Evolutionary conservation across 2,797 vertebrate genomes (phyloP).

Genomic region (Rhinichthys osculus): DNA sequence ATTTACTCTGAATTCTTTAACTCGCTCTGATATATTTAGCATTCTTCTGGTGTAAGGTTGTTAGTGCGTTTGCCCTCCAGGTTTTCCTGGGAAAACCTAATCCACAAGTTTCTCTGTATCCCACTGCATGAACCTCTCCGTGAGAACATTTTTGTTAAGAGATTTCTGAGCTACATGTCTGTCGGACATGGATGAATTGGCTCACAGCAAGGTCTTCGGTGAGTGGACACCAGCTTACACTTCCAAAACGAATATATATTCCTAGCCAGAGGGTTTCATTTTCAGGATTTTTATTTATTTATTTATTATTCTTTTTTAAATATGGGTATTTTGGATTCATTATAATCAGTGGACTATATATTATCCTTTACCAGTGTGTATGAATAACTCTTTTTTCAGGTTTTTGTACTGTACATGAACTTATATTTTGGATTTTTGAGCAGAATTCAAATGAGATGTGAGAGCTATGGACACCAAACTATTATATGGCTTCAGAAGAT

Average conservation of each 20-base stretch:
- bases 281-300: background rate
- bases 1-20: background rate
- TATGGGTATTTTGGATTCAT: background rate
- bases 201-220: conserved; percentile 9
- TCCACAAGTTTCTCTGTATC: conserved; percentile 33
- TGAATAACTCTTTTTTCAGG: background rate
- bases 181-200: conserved; percentile 16
- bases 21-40: background rate
- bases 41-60: conserved; percentile 26
- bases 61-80: conserved; percentile 18
- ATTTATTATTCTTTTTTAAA: background rate
- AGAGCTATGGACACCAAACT: background rate
- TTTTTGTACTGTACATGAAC: background rate
- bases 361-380: background rate
- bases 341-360: background rate
- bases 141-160: conserved; percentile 22
- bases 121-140: background rate
- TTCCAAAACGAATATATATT: background rate
- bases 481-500: background rate
- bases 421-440: background rate
- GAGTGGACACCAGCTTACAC: conserved; percentile 1
- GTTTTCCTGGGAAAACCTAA: conserved; percentile 29
- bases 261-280: background rate
- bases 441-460: background rate
- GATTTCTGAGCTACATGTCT: conserved; percentile 1